A percentile compares a stretch with the other conserved stretches of the same genome.
Evolutionary conservation across 92 coral and sea anemone genomes (phyloP).

Genomic region (Zoanthus gigantus): DNA sequence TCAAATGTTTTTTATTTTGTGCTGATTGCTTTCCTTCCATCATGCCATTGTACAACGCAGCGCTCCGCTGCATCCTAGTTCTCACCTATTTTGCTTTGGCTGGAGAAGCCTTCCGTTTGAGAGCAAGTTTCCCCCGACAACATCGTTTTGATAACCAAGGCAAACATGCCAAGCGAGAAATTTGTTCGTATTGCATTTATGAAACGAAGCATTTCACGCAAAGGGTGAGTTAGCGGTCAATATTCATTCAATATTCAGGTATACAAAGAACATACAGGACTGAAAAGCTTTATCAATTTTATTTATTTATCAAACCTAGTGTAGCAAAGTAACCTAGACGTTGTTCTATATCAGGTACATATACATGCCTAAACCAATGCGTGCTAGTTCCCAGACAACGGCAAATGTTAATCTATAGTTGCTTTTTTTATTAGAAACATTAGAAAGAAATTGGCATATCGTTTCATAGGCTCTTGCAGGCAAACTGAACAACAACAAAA

Average conservation of each 20-base stretch:
- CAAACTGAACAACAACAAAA: no score
- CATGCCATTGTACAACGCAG: slow-evolving; percentile 13
- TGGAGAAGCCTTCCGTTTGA: slow-evolving; percentile 76
- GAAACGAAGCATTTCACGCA: slow-evolving; percentile 87
- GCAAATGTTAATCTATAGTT: not conserved
- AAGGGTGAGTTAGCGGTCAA: slow-evolving; percentile 74
- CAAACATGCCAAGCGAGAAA: slow-evolving; percentile 75
- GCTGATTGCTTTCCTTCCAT: not conserved
- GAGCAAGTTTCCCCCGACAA: slow-evolving; percentile 86
- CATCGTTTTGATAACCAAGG: slow-evolving; percentile 56
- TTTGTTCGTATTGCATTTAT: slow-evolving; percentile 86
- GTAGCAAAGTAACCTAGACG: no score
- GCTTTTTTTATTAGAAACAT: not conserved
- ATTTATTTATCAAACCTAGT: no score
- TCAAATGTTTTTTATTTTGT: not conserved
- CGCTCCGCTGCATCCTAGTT: slow-evolving; percentile 28
- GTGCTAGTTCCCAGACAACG: slow-evolving; percentile 9
- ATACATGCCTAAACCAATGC: not conserved
- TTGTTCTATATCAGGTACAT: no score
- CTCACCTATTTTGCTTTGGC: slow-evolving; percentile 22
- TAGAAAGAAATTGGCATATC: not conserved
- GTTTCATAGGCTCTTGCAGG: not conserved
- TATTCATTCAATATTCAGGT: not conserved
- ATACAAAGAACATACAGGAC: not conserved
- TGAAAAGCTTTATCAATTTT: not conserved